These are phyloP conservation scores for Dexiosoma caninum DNA, from an alignment of 2,888 invertebrate genomes.

Conservation along the genomic window DNA sequence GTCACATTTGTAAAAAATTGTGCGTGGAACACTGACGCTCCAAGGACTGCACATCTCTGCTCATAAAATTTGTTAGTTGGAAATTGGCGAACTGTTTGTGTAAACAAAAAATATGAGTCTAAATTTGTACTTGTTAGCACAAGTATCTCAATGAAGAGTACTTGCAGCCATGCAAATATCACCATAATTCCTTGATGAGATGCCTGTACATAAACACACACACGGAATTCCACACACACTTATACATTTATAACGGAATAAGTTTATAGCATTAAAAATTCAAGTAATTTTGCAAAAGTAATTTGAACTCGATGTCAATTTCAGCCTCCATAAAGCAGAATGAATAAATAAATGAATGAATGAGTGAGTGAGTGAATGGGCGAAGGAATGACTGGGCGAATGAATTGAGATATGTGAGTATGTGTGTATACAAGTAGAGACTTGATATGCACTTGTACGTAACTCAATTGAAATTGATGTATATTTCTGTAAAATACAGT, in stretches of 20 bases:
- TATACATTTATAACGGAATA: conserved; percentile 4
- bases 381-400: too few relatives aligned
- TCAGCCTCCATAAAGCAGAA: conserved; percentile 65
- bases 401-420: neutral
- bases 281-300: conserved; percentile 65
- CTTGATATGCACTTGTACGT: conserved; percentile 40
- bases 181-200: neutral
- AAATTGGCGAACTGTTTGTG: neutral
- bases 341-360: neutral
- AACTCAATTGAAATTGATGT: conserved; percentile 72
- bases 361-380: neutral
- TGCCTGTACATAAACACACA: neutral
- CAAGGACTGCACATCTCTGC: neutral
- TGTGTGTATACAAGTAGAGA: neutral
- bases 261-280: conserved; percentile 27
- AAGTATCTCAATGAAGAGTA: neutral
- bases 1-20: too few relatives aligned
- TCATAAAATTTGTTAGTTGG: neutral
- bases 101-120: neutral
- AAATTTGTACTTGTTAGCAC: neutral
- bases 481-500: conserved; percentile 51
- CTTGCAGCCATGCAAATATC: conserved; percentile 11
- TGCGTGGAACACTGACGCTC: too few relatives aligned
- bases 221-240: too few relatives aligned
- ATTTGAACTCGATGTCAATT: conserved; percentile 76